Evolutionary conservation across 2,113 vertebrate species (phyloP).

Genomic region (Sceloporus tristichus): DNA sequence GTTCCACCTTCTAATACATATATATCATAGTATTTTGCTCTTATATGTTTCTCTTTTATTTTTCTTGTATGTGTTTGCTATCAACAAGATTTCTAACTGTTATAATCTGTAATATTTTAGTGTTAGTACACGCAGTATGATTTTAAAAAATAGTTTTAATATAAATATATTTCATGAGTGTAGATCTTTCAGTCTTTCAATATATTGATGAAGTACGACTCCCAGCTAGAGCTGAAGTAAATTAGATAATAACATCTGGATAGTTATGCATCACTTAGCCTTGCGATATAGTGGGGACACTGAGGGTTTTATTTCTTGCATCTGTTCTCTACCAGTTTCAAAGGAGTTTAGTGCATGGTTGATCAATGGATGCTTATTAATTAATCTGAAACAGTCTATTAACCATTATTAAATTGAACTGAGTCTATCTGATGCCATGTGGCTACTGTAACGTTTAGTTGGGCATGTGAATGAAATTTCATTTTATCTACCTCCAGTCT

Average conservation of each 20-base stretch:
- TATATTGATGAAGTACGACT: background rate
- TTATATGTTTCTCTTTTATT: no score
- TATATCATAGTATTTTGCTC: no score
- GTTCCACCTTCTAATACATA: no score
- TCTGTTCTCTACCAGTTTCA: background rate
- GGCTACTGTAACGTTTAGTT: background rate
- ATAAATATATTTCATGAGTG: background rate
- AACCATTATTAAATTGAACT: background rate
- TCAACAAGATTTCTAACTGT: no score
- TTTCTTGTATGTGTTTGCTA: no score
- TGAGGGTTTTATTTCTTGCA: rapidly evolving
- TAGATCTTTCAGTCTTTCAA: background rate
- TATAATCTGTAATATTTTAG: no score
- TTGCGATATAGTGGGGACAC: background rate
- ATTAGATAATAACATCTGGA: background rate
- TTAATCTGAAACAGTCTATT: no score
- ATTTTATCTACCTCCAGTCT: background rate
- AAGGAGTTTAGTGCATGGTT: background rate
- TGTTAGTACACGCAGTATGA: background rate
- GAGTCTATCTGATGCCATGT: background rate
- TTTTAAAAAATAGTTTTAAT: background rate
- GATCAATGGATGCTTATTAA: no score
- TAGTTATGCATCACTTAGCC: background rate
- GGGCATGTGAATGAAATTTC: background rate
- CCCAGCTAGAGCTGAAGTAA: background rate